Conservation (phyloP, 2,888 invertebrate genomes). For the Limnephilus rhombicus region DNA sequence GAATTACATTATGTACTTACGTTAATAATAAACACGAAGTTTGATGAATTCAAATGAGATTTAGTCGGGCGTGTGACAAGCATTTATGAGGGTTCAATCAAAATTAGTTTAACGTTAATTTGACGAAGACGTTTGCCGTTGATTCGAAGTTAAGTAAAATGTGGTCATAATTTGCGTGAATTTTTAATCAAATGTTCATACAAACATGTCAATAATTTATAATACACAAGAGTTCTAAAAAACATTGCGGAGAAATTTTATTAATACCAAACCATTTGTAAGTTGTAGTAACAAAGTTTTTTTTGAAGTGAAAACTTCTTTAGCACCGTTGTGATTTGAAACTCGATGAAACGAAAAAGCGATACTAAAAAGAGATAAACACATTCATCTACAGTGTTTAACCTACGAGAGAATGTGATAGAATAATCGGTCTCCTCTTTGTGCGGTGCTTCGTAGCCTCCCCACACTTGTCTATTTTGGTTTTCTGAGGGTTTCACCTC, state of each 20-base stretch:
- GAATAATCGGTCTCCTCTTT: no score
- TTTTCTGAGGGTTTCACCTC: no score
- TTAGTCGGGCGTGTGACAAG: neutral
- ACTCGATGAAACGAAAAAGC: no score
- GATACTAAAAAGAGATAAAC: no score
- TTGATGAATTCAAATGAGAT: constrained; percentile 34
- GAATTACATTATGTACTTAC: neutral
- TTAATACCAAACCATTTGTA: neutral
- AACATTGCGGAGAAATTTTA: no score
- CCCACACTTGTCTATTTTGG: no score
- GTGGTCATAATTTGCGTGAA: neutral
- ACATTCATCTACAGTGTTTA: no score
- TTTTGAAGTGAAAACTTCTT: no score
- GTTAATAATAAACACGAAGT: neutral
- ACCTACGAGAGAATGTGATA: no score
- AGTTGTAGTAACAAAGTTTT: neutral
- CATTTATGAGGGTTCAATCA: constrained; percentile 26
- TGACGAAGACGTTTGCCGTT: neutral
- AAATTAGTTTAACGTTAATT: constrained; percentile 30
- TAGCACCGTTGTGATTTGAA: no score
- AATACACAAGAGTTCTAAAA: no score
- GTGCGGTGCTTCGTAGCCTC: no score
- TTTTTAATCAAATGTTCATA: neutral
- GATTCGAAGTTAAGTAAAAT: neutral
- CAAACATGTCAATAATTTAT: neutral